Conservation (phyloP, 2,797 vertebrate genomes). For the Alectoris magna region DNA sequence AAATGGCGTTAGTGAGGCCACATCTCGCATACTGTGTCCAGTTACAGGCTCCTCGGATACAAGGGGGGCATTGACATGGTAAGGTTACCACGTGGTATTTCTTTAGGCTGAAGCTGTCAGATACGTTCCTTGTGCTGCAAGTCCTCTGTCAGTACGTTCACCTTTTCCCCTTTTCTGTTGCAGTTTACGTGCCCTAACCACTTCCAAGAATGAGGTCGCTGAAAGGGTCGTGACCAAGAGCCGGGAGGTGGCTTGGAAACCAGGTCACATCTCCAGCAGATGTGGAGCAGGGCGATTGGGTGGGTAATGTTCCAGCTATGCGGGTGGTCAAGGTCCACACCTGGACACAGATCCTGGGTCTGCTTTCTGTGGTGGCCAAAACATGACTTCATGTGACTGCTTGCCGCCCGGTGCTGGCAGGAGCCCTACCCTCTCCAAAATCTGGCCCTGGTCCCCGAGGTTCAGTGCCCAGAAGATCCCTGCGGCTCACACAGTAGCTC, state of each 20-base stretch:
- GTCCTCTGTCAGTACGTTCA: not conserved
- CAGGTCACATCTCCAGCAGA: not conserved
- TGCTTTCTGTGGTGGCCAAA: not conserved
- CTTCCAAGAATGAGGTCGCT: not conserved
- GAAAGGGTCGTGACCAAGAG: not conserved
- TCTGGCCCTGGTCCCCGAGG: accelerated
- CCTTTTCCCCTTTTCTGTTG: not conserved
- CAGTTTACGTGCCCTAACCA: accelerated
- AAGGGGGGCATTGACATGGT: not conserved
- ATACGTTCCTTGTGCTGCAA: not conserved
- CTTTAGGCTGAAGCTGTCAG: not conserved
- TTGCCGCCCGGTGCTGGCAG: not conserved
- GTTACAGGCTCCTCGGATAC: not conserved
- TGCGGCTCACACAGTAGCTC: accelerated
- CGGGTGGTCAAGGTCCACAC: accelerated
- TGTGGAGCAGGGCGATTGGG: not conserved
- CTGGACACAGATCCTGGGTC: not conserved
- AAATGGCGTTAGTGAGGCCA: not conserved
- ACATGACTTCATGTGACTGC: not conserved
- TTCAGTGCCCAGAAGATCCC: not conserved
- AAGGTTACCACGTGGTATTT: not conserved
- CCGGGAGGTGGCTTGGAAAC: not conserved
- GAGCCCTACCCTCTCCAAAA: not conserved
- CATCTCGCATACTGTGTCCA: accelerated
- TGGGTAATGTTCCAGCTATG: not conserved